Base-by-base conservation (phyloP, 2,888 invertebrate species). In the Lepidocyrtoides sp. region DNA sequence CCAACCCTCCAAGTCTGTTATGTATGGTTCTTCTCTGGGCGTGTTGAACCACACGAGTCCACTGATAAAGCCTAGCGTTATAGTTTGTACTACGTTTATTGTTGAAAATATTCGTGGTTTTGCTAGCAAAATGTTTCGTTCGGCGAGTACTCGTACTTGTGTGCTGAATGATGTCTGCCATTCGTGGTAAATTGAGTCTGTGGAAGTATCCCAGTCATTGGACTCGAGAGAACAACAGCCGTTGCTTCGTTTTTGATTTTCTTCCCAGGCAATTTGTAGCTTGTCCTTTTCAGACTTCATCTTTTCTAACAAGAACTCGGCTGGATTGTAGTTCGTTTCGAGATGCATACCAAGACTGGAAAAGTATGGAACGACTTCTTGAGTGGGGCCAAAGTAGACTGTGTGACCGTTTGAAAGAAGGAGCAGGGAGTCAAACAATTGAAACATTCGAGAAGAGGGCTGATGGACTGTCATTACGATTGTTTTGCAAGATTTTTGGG, bases 361-460 rank as follows among this genome's bases (percentile, higher is more conserved):
- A 95, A 98, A 97, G 95, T 97, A 97, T 93, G 97, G 96, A 41
- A 97, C 96, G 77, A 97, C 97, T 95, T 96, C 96, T 93, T 96
- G 96, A 29, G 96, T 96, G 93, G 97, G 96, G 7, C 98, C 97
- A 95, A 97, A 97, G 95, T 97, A 98, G 0, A 97, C 97, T 20
- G 97, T 97, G 94, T 95, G 91, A 7, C 97, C 97, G 90, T 96
- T 96, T 94, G 97, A 97, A 66, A 97, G 95, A 92, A 96, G 95
- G 77, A 98, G 95, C 79, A 98, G 95, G 95, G 97, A 97, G 95
- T 97, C 97, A 95, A 98, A 97, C 96, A 97, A 96, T 95, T 97
- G 97, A 95, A 97, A 98, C 95, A 98, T 97, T 95, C 97, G 97
- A 93, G 97, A 97, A 77, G 97, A 97, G 0, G 98, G 98, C 95